phyloP scores from a whole-genome alignment of 2,888 invertebrate genomes.

The Lysandra bellargus region DNA sequence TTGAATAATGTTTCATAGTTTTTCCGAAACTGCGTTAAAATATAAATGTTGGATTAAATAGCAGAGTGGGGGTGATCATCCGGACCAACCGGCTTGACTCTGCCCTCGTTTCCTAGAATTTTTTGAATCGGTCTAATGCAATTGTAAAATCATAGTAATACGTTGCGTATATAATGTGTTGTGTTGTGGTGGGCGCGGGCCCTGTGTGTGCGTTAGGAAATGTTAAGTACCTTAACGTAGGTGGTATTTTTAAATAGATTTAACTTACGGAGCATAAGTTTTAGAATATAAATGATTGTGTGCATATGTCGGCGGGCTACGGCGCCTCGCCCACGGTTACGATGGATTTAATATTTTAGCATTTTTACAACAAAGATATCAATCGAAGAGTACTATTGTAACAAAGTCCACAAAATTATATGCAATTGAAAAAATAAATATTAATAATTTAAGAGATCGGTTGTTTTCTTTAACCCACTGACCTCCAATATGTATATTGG shows the following conservation, averaged over 20 bases:
- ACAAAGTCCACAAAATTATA: conserved; percentile 81
- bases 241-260: conserved; percentile 70
- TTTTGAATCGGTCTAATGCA: conserved; percentile 29
- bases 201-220: conserved; percentile 67
- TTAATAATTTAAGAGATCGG: conserved; percentile 73
- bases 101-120: conserved; percentile 16
- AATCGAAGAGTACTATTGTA: conserved; percentile 76
- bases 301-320: conserved; percentile 73
- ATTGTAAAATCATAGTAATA: conserved; percentile 14
- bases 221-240: conserved; percentile 70
- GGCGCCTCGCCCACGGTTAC: conserved; percentile 60
- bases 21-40: neutral
- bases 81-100: conserved; percentile 23
- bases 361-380: conserved; percentile 77
- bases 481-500: no score
- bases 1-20: no score
- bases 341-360: conserved; percentile 74
- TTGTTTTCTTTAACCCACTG: conserved; percentile 47
- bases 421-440: conserved; percentile 76
- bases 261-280: conserved; percentile 65
- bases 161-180: conserved; percentile 25
- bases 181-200: conserved; percentile 50
- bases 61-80: neutral
- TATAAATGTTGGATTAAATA: neutral
- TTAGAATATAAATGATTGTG: conserved; percentile 78